A percentile compares a stretch with the other conserved stretches of the same genome.
Conservation (phyloP, 2,888 invertebrate genomes). For the Tineola bisselliella region DNA sequence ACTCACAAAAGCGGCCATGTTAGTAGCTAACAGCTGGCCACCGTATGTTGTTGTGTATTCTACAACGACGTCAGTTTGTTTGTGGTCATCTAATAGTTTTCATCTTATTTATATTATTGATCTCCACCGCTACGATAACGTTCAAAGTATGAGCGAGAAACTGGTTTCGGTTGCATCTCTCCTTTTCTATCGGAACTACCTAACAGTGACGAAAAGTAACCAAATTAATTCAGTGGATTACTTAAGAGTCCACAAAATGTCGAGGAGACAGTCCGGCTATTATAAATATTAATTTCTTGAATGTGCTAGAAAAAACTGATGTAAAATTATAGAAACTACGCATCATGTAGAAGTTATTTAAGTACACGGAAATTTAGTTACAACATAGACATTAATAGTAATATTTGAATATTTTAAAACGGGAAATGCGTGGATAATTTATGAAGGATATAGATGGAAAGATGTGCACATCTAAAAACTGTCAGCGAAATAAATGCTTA, state of each 20-base stretch:
- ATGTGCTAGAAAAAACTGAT: neutral
- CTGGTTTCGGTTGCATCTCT: constrained; percentile 41
- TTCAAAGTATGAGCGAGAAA: constrained; percentile 41
- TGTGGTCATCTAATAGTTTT: constrained; percentile 39
- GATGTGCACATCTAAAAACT: no score
- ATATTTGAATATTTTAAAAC: no score
- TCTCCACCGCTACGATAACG: constrained; percentile 20
- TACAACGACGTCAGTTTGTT: constrained; percentile 51
- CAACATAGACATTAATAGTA: neutral
- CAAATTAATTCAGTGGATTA: constrained; percentile 47
- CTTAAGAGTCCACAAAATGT: constrained; percentile 30
- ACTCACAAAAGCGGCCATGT: constrained; percentile 61
- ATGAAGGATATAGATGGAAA: no score
- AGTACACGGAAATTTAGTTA: neutral
- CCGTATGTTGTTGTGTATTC: constrained; percentile 39
- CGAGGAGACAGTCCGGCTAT: neutral
- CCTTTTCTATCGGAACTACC: constrained; percentile 53
- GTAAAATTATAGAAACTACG: neutral
- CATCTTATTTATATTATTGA: constrained; percentile 59
- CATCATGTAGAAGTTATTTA: neutral
- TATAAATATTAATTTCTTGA: constrained; percentile 11
- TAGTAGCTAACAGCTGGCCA: constrained; percentile 63
- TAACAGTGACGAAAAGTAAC: constrained; percentile 20
- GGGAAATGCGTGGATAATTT: no score
- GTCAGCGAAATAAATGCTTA: no score